Evolutionary conservation across 2,113 vertebrate genomes (phyloP).

Genomic region (Taxidea taxus): DNA sequence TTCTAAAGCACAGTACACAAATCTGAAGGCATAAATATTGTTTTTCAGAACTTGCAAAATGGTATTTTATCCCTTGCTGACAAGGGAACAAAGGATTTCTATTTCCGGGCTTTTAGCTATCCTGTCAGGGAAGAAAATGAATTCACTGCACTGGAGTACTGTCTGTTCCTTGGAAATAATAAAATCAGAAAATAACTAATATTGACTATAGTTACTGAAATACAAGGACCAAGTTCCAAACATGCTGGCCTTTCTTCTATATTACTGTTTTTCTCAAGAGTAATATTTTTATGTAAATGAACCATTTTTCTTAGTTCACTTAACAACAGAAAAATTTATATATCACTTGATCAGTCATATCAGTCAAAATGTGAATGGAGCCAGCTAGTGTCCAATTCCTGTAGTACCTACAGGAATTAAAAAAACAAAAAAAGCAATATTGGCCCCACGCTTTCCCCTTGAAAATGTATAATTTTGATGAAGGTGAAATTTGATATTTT

Average conservation of each 20-base stretch:
- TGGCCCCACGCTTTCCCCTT: neutral
- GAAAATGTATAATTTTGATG: neutral
- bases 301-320: neutral
- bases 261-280: neutral
- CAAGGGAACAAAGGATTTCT: constrained; percentile 65
- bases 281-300: neutral
- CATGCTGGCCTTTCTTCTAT: neutral
- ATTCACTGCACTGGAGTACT: constrained; percentile 1
- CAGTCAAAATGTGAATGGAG: neutral
- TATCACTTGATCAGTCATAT: neutral
- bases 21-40: constrained; percentile 63
- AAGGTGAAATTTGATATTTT: neutral
- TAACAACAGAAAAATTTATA: neutral
- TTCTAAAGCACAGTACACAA: neutral
- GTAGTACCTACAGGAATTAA: neutral
- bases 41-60: constrained; percentile 52
- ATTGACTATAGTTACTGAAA: neutral
- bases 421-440: neutral
- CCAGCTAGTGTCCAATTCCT: neutral
- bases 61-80: constrained; percentile 47
- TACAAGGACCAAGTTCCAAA: neutral
- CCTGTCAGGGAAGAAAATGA: constrained; percentile 38
- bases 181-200: constrained; percentile 36
- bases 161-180: constrained; percentile 46
- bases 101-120: constrained; percentile 53